These are phyloP conservation scores for Griposia aprilina DNA, from an alignment of 2,888 invertebrate genomes.

Conservation along the genomic window DNA sequence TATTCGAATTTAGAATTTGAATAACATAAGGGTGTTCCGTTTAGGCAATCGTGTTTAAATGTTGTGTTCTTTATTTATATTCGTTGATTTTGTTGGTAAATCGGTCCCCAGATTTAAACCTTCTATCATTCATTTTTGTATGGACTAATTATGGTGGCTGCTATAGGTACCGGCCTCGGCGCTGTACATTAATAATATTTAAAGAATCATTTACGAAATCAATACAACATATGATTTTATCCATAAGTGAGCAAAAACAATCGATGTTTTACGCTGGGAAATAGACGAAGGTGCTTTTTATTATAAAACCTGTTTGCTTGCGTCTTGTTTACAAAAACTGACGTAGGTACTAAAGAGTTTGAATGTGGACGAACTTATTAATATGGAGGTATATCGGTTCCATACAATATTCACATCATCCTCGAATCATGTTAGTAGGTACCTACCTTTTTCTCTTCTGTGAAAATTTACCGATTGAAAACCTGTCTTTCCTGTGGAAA, in stretches of 20 bases:
- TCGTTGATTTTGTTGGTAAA: conserved; percentile 15
- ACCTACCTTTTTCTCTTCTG: background rate
- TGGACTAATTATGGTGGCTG: too few relatives aligned
- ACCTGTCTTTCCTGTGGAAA: too few relatives aligned
- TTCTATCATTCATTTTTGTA: background rate
- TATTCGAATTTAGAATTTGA: conserved; percentile 56
- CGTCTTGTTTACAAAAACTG: conserved; percentile 51
- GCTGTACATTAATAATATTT: background rate
- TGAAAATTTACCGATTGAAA: background rate
- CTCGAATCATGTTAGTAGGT: too few relatives aligned
- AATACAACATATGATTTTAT: conserved; percentile 11
- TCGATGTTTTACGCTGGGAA: conserved; percentile 16
- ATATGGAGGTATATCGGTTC: background rate
- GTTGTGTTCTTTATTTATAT: conserved; percentile 37
- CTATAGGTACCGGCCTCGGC: too few relatives aligned
- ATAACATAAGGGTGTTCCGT: conserved; percentile 33
- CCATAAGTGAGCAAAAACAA: conserved; percentile 36
- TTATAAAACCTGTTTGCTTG: conserved; percentile 40
- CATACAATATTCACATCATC: background rate
- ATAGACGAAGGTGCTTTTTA: conserved; percentile 44
- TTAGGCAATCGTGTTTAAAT: conserved; percentile 22
- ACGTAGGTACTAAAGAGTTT: conserved; percentile 24
- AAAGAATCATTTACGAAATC: background rate
- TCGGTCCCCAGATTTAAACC: background rate
- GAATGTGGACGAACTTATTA: conserved; percentile 18